Percentiles rank a stretch among this genome's conserved stretches.
These are phyloP conservation scores for Anarhynchus alexandrinus DNA, from an alignment of 2,113 vertebrate genomes.

Conservation along the genomic window DNA sequence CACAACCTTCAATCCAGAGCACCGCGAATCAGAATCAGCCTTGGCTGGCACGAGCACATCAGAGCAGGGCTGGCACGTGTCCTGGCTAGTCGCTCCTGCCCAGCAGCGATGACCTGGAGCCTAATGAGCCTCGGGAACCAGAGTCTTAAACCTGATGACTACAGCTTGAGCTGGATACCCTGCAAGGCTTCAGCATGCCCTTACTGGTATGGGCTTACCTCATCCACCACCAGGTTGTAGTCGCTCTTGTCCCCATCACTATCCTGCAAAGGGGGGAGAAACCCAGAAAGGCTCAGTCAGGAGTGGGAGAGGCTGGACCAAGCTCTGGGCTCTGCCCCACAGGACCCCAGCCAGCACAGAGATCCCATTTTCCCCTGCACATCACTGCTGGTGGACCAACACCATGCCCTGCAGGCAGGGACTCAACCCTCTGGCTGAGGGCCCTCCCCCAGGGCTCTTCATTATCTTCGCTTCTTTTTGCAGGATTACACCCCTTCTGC, in stretches of 20 bases:
- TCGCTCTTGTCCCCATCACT: slow-evolving; percentile 75
- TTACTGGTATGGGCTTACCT: slow-evolving; percentile 38
- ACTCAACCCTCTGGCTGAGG: not conserved
- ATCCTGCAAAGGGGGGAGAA: slow-evolving; percentile 39
- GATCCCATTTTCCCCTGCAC: not conserved
- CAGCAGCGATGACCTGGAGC: not conserved
- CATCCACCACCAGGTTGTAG: slow-evolving; percentile 76
- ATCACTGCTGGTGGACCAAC: not conserved
- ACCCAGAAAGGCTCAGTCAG: not conserved
- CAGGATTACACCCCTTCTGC: not conserved
- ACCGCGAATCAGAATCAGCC: not conserved
- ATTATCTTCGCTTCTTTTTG: fast-evolving
- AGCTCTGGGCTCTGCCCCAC: not conserved
- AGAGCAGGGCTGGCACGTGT: not conserved
- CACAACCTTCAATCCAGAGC: not conserved
- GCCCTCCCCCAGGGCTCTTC: not conserved
- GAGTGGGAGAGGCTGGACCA: not conserved
- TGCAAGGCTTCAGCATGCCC: not conserved
- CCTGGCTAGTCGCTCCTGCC: not conserved
- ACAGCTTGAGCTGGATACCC: not conserved
- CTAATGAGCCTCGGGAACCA: not conserved
- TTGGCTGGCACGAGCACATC: not conserved
- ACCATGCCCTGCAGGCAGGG: fast-evolving
- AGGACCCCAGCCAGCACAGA: not conserved
- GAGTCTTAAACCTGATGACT: not conserved